These are phyloP conservation scores for Drosophila melanica DNA, from an alignment of 1,140 invertebrate species.

Conservation along the genomic window DNA sequence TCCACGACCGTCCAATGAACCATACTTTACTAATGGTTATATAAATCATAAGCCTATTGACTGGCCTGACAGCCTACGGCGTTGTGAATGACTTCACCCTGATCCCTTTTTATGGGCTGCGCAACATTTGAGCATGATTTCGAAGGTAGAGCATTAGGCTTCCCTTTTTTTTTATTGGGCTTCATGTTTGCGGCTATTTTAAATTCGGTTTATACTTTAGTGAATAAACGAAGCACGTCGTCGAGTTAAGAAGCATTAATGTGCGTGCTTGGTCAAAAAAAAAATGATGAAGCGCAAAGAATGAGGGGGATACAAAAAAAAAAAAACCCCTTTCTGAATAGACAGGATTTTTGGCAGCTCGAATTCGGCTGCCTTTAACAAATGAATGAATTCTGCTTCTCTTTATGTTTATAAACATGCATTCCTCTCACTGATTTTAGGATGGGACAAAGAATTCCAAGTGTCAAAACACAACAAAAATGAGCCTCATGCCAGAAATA, in stretches of 20 bases:
- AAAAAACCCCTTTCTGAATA: neutral
- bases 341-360: neutral
- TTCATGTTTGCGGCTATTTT: constrained; percentile 33
- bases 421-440: constrained; percentile 17
- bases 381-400: constrained; percentile 14
- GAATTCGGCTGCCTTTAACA: constrained; percentile 14
- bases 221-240: constrained; percentile 59
- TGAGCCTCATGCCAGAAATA: neutral
- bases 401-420: constrained; percentile 5
- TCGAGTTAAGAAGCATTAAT: constrained; percentile 53
- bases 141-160: neutral
- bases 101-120: constrained; percentile 77
- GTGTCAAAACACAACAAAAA: neutral
- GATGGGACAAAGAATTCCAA: neutral
- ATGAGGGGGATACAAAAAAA: constrained; percentile 2
- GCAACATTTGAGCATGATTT: constrained; percentile 64
- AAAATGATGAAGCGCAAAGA: constrained; percentile 30
- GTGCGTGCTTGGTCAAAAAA: constrained; percentile 52
- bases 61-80: constrained; percentile 46
- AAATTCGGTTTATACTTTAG: constrained; percentile 62
- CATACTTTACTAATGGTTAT: constrained; percentile 65
- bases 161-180: neutral
- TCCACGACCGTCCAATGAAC: constrained; percentile 50
- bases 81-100: constrained; percentile 57
- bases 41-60: constrained; percentile 81